Conservation (phyloP, 2,888 invertebrate species). For the Spodoptera littoralis region DNA sequence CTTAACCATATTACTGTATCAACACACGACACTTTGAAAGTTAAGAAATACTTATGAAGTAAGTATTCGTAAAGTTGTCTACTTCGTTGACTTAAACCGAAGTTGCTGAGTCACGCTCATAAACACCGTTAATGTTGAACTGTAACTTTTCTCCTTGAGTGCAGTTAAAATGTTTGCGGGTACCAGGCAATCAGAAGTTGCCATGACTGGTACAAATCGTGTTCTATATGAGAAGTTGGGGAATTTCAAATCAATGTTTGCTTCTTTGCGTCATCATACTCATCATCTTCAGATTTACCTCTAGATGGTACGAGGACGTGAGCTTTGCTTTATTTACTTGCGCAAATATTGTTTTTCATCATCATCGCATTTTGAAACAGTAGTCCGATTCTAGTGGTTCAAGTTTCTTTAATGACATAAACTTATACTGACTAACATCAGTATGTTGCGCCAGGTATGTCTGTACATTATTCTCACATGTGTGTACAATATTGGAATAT, state of each 20-base stretch:
- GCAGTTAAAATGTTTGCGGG: conserved; percentile 41
- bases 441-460: too few species aligned
- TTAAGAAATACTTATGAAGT: conserved; percentile 34
- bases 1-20: background rate
- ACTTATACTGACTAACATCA: too few species aligned
- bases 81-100: conserved; percentile 32
- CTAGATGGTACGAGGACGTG: background rate
- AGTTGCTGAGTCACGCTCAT: conserved; percentile 45
- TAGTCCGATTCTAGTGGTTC: too few species aligned
- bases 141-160: conserved; percentile 48
- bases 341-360: too few species aligned
- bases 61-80: conserved; percentile 26
- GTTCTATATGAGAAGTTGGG: conserved; percentile 10
- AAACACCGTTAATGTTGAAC: conserved; percentile 40
- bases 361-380: too few species aligned
- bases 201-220: conserved; percentile 29
- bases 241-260: conserved; percentile 1
- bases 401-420: too few species aligned
- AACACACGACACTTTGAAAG: conserved; percentile 19
- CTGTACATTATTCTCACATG: too few species aligned
- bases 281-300: background rate
- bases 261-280: conserved; percentile 2
- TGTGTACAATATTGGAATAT: too few species aligned
- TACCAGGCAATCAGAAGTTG: conserved; percentile 28
- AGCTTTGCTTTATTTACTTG: background rate